Conservation (phyloP, 2,888 invertebrate genomes). For the Xylophagus ater region DNA sequence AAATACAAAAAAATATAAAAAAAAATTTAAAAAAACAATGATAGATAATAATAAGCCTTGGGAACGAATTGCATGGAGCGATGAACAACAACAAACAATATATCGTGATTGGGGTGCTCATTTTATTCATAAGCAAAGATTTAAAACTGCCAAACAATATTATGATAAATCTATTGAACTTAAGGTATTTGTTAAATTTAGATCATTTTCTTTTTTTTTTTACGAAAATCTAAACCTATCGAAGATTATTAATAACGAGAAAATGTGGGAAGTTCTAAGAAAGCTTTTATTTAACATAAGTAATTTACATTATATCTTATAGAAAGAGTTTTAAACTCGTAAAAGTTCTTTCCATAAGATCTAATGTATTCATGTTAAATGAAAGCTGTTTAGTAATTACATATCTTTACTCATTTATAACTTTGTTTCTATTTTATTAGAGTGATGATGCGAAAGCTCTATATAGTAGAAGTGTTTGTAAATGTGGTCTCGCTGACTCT, state of each 20-base stretch:
- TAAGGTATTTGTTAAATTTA: constrained; percentile 12
- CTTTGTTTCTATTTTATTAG: too few species aligned
- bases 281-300: too few species aligned
- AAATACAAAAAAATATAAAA: too few species aligned
- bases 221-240: neutral
- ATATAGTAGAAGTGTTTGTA: constrained; percentile 29
- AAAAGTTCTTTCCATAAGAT: too few species aligned
- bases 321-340: too few species aligned
- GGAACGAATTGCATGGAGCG: constrained; percentile 26
- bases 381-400: too few species aligned
- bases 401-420: too few species aligned
- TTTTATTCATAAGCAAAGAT: constrained; percentile 28
- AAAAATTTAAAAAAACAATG: neutral
- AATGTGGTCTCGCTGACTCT: constrained; percentile 28
- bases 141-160: constrained; percentile 30
- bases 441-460: constrained; percentile 25
- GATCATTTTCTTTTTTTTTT: neutral
- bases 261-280: too few species aligned
- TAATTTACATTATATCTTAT: too few species aligned
- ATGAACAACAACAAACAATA: constrained; percentile 29
- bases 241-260: neutral
- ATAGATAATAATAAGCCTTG: constrained; percentile 17
- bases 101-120: constrained; percentile 34
- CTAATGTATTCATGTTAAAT: too few species aligned
- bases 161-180: constrained; percentile 28